Percentiles rank a stretch among this genome's conserved stretches.
phyloP scores from a whole-genome alignment of 2,888 invertebrate genomes.

The Ischnura elegans region DNA sequence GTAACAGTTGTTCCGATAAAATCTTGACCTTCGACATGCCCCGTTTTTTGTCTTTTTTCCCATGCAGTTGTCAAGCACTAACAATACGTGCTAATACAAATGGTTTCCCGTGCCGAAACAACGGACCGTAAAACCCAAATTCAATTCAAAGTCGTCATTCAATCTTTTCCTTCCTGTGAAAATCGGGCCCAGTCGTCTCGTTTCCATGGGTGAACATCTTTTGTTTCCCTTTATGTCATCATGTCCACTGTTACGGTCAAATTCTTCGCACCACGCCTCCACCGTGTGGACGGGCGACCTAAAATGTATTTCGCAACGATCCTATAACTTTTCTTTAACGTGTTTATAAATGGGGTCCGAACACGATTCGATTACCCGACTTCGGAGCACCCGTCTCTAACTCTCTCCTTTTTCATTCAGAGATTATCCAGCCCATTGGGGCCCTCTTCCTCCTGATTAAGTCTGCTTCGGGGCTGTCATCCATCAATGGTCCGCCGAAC shows the following conservation, averaged over 20 bases:
- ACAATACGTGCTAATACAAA: background rate
- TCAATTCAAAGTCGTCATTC: constrained; percentile 9
- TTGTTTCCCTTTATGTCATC: constrained; percentile 39
- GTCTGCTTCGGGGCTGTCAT: background rate
- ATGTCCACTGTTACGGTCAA: background rate
- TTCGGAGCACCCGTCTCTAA: background rate
- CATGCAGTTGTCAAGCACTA: background rate
- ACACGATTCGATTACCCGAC: background rate
- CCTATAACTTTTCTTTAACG: no score
- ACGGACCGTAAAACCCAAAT: background rate
- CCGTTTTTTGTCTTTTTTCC: background rate
- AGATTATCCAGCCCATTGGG: background rate
- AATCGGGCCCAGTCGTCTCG: constrained; percentile 39
- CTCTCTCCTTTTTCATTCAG: background rate
- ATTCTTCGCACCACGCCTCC: background rate
- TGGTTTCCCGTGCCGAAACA: constrained; percentile 22
- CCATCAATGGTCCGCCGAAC: background rate
- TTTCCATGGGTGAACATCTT: constrained; percentile 30
- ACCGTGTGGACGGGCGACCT: background rate
- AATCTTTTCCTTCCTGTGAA: background rate
- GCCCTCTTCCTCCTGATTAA: constrained; percentile 6
- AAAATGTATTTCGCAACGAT: background rate
- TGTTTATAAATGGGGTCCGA: background rate
- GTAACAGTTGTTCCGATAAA: background rate
- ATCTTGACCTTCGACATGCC: background rate